Evolutionary conservation across 2,113 vertebrate species (phyloP), one percentile per base, ranked within the genome.

Genomic region (Pelodiscus sinensis): DNA sequence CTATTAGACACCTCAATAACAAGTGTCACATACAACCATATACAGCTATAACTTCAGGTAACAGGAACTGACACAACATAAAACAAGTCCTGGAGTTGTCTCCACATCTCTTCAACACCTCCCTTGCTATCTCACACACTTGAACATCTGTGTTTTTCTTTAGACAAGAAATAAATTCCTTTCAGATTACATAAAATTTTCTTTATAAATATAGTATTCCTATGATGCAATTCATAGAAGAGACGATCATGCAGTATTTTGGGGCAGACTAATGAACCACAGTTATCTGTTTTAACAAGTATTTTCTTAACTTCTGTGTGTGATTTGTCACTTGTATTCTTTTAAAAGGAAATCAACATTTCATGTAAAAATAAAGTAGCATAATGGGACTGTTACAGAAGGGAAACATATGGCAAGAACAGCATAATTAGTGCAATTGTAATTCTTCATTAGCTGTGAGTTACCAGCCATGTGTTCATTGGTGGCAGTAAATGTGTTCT

Each of bases 91-190:
- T 87, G 81, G 60, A 94, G 65, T 95, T 97, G 95, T 97, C 93
- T 96, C 93, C 92, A 96, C 95, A 96, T 96, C 96, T 96, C 94
- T 89, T 92, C 96, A 97, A 97, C 95, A 97, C 96, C 96, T 96
- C 96, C 95, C 90, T 95, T 96, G 96, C 95, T 95, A 97, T 95
- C 95, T 95, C 93, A 91, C 92, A 81, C 93, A 87, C 92, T 95
- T 84, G 92, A 96, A 96, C 96, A 97, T 96, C 96, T 97, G 96
- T 97, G 95, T 93, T 96, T 95, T 95, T 84, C 93, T 96, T 84
- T 91, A 93, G 92, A 90, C 90, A 85, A 92, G 93, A 91, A 95
- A 96, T 91, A 93, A 95, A 95, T 95, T 96, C 93, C 91, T 93
- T 88, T 80, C 93, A 90, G 92, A 95, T 96, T 96, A 97, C 77